phyloP scores from a whole-genome alignment of 2,113 vertebrate genomes.

The Zonotrichia leucophrys region DNA sequence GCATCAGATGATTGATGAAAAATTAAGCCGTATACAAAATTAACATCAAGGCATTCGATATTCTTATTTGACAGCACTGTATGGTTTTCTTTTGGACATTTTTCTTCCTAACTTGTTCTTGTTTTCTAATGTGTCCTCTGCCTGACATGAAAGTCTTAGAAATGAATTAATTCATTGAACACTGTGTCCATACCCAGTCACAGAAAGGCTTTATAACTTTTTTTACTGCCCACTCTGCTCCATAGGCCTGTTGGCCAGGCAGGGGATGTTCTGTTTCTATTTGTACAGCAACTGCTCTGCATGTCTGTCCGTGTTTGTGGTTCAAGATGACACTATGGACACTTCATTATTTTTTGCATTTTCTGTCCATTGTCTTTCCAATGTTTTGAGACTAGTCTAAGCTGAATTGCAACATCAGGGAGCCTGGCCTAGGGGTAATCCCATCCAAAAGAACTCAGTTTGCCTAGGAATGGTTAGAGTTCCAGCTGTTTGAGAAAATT shows the following conservation, averaged over 20 bases:
- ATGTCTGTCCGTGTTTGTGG: accelerated
- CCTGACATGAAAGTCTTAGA: background rate
- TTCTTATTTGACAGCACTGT: background rate
- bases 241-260: background rate
- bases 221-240: background rate
- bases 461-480: background rate
- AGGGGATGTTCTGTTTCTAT: background rate
- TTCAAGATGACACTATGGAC: background rate
- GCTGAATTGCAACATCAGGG: background rate
- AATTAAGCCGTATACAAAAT: background rate
- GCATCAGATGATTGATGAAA: background rate
- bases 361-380: background rate
- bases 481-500: background rate
- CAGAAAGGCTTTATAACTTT: background rate
- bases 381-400: background rate
- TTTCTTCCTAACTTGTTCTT: background rate
- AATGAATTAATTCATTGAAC: background rate
- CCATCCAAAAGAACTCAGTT: background rate
- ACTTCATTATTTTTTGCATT: background rate
- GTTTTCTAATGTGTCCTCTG: background rate
- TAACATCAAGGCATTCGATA: background rate
- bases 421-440: background rate
- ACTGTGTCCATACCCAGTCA: background rate
- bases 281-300: background rate
- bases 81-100: background rate